phyloP scores from a whole-genome alignment of 2,113 vertebrate species.

The Rhabdornis inornatus region DNA sequence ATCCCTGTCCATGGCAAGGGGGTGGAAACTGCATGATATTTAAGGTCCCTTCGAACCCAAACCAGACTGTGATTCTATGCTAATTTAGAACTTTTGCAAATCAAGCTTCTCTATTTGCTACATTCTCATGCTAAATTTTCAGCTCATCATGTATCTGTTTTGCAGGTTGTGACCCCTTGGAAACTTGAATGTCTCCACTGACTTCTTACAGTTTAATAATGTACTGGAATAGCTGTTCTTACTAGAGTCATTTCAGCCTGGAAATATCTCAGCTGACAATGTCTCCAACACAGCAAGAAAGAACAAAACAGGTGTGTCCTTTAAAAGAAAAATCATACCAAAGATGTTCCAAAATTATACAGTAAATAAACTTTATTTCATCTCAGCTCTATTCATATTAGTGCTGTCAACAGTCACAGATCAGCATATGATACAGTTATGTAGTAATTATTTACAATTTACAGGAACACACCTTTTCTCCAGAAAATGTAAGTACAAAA shows the following conservation, averaged over 20 bases:
- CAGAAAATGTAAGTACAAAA: slow-evolving; percentile 91
- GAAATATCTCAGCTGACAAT: not conserved
- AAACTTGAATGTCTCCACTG: not conserved
- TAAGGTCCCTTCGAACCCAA: not conserved
- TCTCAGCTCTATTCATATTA: slow-evolving; percentile 80
- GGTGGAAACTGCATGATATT: not conserved
- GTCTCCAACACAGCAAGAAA: not conserved
- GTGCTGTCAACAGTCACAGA: slow-evolving; percentile 81
- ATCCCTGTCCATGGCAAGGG: not conserved
- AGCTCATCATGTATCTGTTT: not conserved
- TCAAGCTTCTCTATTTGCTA: not conserved
- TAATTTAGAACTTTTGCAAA: not conserved
- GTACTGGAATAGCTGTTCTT: not conserved
- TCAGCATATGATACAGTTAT: slow-evolving; percentile 79
- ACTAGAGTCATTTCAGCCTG: not conserved
- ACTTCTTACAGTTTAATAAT: not conserved
- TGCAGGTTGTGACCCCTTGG: not conserved
- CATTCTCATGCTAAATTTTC: not conserved
- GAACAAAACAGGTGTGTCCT: not conserved
- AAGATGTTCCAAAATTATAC: slow-evolving; percentile 55
- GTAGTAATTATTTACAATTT: slow-evolving; percentile 88
- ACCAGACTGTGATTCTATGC: not conserved
- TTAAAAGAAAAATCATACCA: slow-evolving; percentile 19
- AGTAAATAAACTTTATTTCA: slow-evolving; percentile 93
- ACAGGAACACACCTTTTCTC: slow-evolving; percentile 80